A percentile compares a stretch with the other conserved stretches of the same genome.
These are phyloP conservation scores for Stigmatopora argus DNA, from an alignment of 2,113 vertebrate genomes.

Conservation along the genomic window DNA sequence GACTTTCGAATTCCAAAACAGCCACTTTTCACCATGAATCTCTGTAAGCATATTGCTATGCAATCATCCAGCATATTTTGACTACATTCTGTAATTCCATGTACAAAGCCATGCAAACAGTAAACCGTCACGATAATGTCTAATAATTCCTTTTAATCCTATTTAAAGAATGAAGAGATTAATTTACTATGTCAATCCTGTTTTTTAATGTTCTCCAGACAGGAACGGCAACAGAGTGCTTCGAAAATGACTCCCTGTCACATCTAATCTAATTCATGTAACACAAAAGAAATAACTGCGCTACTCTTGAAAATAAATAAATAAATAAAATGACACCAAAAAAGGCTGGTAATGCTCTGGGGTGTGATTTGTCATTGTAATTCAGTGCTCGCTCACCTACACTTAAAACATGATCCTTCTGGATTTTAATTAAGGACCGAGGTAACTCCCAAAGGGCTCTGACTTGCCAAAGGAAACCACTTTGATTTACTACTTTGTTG, in stretches of 20 bases:
- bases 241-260: constrained; percentile 38
- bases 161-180: constrained; percentile 65
- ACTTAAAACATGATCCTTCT: constrained; percentile 79
- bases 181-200: constrained; percentile 55
- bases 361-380: constrained; percentile 75
- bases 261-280: constrained; percentile 58
- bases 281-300: constrained; percentile 5
- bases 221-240: constrained; percentile 40
- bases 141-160: constrained; percentile 67
- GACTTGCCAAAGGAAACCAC: constrained; percentile 71
- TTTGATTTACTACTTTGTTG: constrained; percentile 77
- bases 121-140: constrained; percentile 59
- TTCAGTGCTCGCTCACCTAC: constrained; percentile 72
- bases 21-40: neutral
- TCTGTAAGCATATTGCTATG: neutral
- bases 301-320: constrained; percentile 30
- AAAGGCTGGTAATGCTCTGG: constrained; percentile 59
- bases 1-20: neutral
- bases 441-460: constrained; percentile 69
- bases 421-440: constrained; percentile 79
- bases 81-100: neutral
- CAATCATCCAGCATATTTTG: neutral
- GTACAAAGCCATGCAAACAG: constrained; percentile 20
- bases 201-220: constrained; percentile 51
- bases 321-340: constrained; percentile 51